Conservation (phyloP, 2,113 vertebrate genomes). For the Psammodynastes pulverulentus region DNA sequence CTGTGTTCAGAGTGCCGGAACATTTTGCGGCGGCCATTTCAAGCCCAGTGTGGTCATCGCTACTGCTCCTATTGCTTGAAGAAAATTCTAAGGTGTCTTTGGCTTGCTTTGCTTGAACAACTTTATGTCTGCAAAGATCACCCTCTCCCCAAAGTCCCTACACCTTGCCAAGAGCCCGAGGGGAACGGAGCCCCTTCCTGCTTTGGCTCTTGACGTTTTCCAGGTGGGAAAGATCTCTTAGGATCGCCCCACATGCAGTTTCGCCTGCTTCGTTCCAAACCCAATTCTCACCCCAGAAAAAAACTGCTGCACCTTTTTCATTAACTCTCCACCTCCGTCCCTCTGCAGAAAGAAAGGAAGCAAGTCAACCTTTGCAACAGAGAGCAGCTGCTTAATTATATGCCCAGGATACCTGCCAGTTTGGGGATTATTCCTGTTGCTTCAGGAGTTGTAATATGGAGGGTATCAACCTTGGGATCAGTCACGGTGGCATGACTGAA, state of each 20-base stretch:
- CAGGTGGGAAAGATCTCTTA: background rate
- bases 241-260: background rate
- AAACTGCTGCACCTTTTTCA: background rate
- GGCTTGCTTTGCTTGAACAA: background rate
- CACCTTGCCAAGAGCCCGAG: background rate
- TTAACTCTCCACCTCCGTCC: background rate
- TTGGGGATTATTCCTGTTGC: background rate
- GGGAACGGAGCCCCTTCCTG: background rate
- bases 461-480: background rate
- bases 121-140: too few relatives aligned
- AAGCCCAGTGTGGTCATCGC: slow-evolving; percentile 91
- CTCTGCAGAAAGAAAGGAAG: too few relatives aligned
- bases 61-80: slow-evolving; percentile 87
- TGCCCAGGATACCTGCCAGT: background rate
- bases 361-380: background rate
- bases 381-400: background rate
- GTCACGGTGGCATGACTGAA: background rate
- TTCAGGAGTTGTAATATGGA: background rate
- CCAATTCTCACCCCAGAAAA: background rate
- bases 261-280: background rate
- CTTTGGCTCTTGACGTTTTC: background rate
- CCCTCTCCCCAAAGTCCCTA: background rate
- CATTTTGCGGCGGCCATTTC: slow-evolving; percentile 84
- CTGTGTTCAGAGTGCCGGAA: slow-evolving; percentile 86
- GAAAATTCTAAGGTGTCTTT: slow-evolving; percentile 83